Conservation (phyloP, 1,140 invertebrate genomes). For the Panagrolaimus sp. region DNA sequence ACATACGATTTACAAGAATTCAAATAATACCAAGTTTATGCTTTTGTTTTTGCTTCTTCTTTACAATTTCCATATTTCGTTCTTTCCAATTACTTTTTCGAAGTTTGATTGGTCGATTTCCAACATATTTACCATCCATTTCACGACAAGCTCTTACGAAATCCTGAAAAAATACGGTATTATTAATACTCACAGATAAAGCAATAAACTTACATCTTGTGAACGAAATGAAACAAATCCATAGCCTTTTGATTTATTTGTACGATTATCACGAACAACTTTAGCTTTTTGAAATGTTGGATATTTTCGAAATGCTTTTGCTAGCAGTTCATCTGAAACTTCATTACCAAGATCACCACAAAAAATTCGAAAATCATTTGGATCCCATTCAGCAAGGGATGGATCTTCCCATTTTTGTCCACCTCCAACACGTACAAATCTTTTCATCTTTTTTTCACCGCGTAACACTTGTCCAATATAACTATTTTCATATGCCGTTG, state of each 20-base stretch:
- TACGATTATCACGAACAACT: constrained; percentile 86
- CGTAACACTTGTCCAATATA: constrained; percentile 31
- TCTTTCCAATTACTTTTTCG: constrained; percentile 91
- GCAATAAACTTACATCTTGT: constrained; percentile 61
- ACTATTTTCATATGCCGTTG: constrained; percentile 11
- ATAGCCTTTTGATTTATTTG: constrained; percentile 95
- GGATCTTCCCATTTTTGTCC: constrained; percentile 41
- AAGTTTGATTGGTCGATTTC: constrained; percentile 91
- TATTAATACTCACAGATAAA: not conserved
- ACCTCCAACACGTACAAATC: constrained; percentile 36
- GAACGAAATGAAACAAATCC: constrained; percentile 97
- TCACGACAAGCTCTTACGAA: constrained; percentile 96
- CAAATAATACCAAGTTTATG: constrained; percentile 58
- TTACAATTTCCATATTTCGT: constrained; percentile 80
- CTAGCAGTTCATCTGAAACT: constrained; percentile 85
- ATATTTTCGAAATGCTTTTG: constrained; percentile 86
- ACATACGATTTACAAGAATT: not conserved
- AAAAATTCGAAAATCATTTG: constrained; percentile 86
- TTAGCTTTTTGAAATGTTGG: constrained; percentile 85
- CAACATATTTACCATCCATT: constrained; percentile 84
- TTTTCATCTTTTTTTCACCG: constrained; percentile 40
- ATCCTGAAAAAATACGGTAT: constrained; percentile 63
- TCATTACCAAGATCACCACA: constrained; percentile 97
- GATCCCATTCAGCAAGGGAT: constrained; percentile 43
- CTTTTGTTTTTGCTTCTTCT: constrained; percentile 87